Evolutionary conservation across 1,140 invertebrate genomes (phyloP), one percentile per base, ranked within the genome.

Genomic region (Calephelis nemesis): DNA sequence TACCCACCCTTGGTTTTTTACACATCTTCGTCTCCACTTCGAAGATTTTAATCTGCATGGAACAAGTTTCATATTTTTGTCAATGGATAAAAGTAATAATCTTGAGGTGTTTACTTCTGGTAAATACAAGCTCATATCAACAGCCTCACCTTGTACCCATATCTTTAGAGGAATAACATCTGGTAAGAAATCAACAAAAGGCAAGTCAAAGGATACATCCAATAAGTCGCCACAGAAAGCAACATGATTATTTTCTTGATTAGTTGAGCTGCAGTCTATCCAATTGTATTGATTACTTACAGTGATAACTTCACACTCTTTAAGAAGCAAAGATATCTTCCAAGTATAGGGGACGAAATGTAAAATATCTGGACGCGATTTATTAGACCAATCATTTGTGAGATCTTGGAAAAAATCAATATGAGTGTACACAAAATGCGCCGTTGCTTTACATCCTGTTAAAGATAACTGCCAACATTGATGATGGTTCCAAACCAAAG

Each of bases 331-430:
- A 74, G 95, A 97, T 74, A 99, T 96, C 84, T 97, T 96, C 95
- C 98, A 99, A 0, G 98, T 99, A 85, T 99, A 99, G 11, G 99
- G 99, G 39, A 99, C 96, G 93, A 99, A 99, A 82, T 97, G 95
- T 60, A 98, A 93, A 62, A 99, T 94, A 91, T 99, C 99, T 1
- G 98, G 97, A 6, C 95, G 93, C 1, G 95, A 94, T 92, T 98
- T 98, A 66, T 95, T 96, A 0, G 97, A 95, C 99, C 99, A 99
- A 84, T 99, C 98, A 81, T 98, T 97, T 12, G 99, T 96, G 77
- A 99, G 93, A 92, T 99, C 97, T 93, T 97, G 96, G 87, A 99
- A 98, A 89, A 99, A 99, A 83, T 96, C 96, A 93, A 99, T 99
- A 82, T 99, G 98, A 65, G 96, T 95, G 91, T 98, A 99, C 63